Evolutionary conservation across 1,140 invertebrate genomes (phyloP), one percentile per base, ranked within the genome.

Genomic region (Steinernema khuongi): DNA sequence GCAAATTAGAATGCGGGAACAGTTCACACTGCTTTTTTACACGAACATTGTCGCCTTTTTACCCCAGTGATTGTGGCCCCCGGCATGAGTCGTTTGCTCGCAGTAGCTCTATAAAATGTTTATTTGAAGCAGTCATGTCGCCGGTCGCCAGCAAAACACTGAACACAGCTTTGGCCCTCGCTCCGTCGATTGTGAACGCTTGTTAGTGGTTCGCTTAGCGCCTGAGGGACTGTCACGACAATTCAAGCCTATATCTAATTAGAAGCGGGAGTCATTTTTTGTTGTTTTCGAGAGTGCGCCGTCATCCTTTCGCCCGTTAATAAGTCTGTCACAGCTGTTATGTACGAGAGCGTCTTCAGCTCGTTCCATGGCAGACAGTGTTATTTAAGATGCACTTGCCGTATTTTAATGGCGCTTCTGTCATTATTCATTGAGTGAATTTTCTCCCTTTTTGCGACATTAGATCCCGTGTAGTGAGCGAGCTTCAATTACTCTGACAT

Each of bases 101-200:
- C 50, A 60, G 50, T 60, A 60, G 50, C 50, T 60, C 50, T 60
- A 60, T 60, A 60, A 60, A 60, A 60, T 60, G 50, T 60, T 60
- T 60, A 60, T 60, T 60, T 60, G 50, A 60, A 60, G 50, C 50
- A 7, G 50, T 60, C 50, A 60, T 60, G 50, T 60, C 50, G 50
- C 26, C 50, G 50, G 50, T 60, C 50, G 50, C 50, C 19, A 11
- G 50, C 50, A 60, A 60, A 60, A 60, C 50, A 60, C 50, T 60
- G 50, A 11, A 60, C 50, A 60, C 14, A 60, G 50, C 19, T 60
- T 22, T 60, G 50, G 50, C 22, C 50, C 7, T 7, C 14, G 50
- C 50, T 60, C 26, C 50, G 7, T 11, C 19, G 50, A n/a, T 22
- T 60, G 50, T 60, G 50, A 26, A 60, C 50, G 50, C 50, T 60